Conservation (phyloP, 2,888 invertebrate genomes). For the Epirrita christyi region DNA sequence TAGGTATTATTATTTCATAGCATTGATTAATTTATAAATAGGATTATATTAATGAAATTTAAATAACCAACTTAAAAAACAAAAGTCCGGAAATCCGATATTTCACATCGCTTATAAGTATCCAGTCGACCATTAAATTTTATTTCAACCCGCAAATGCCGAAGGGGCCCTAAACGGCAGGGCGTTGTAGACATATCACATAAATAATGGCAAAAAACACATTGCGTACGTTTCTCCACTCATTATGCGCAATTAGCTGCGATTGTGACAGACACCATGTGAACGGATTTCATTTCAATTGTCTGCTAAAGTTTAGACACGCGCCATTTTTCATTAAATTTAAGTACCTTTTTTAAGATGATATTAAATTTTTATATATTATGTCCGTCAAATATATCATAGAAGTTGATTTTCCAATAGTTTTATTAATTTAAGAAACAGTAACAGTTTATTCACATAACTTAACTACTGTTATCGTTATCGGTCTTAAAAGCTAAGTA, state of each 20-base stretch:
- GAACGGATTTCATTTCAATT: slow-evolving; percentile 72
- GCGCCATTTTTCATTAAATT: slow-evolving; percentile 46
- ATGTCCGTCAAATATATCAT: too few relatives aligned
- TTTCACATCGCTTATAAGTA: slow-evolving; percentile 65
- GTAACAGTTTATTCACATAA: too few relatives aligned
- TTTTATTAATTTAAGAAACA: too few relatives aligned
- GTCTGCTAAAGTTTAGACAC: slow-evolving; percentile 48
- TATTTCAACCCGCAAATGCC: slow-evolving; percentile 70
- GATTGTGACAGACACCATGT: slow-evolving; percentile 80
- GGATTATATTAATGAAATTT: not conserved
- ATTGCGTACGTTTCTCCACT: slow-evolving; percentile 77
- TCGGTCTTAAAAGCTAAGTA: too few relatives aligned
- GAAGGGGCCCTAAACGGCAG: slow-evolving; percentile 70
- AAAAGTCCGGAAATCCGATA: slow-evolving; percentile 77
- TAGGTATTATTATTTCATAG: too few relatives aligned
- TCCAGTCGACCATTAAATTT: slow-evolving; percentile 79
- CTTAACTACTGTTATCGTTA: too few relatives aligned
- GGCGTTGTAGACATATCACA: slow-evolving; percentile 61
- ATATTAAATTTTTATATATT: not conserved
- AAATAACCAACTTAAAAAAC: slow-evolving; percentile 32
- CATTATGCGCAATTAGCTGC: slow-evolving; percentile 84
- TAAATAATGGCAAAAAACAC: slow-evolving; percentile 82
- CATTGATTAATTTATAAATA: not conserved
- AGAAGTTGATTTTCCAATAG: slow-evolving; percentile 31
- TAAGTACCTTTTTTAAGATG: slow-evolving; percentile 25